Base-by-base conservation (phyloP, 2,113 vertebrate genomes). In the Pelecanoides urinatrix region DNA sequence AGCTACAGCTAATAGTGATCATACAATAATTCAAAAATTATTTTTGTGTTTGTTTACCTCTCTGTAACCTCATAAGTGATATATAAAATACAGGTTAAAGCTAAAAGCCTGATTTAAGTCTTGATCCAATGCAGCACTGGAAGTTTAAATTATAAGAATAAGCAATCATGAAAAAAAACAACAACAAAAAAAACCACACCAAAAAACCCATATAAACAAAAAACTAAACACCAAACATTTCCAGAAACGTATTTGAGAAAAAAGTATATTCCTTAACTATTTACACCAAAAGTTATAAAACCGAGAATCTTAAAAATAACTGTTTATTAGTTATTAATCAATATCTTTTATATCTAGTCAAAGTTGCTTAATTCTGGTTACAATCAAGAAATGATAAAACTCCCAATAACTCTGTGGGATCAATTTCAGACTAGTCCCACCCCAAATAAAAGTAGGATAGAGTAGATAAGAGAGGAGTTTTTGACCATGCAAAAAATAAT, bases 251-350 rank as follows among this genome's bases (percentile, higher is more conserved):
- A 8, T 38, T 30, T 73, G 12, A 74, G 25, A 20, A 53, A 25
- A 74, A 40, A 32, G 0, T 2, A 49, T 59, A 36, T 65, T 85
- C 1, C 6, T 84, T 63, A 55, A 22, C 5, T 55, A 17, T 40
- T 85, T 65, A 42, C 17, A 77, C 8, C 4, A 45, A 44, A 68
- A 11, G 1, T 80, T 49, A 42, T 67, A 36, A 79, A 68, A 32
- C 5, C 2, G 0, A 3, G 1, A 21, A 1, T 52, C 11, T 70
- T 49, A 29, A 56, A 83, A 79, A 16, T 22, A 74, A 26, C 3
- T 10, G 0, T 77, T 70, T n/a, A 16, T 50, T 36, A 34, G 3
- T 16, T 58, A 27, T 56, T 38, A 52, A 62, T 27, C 10, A 56
- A 13, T 2, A 11, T 47, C 7, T 47, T 63, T 52, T 74, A 22